A percentile compares a stretch with the other conserved stretches of the same genome.
Conservation (phyloP, 2,888 invertebrate species). For the Orthosia incerta region DNA sequence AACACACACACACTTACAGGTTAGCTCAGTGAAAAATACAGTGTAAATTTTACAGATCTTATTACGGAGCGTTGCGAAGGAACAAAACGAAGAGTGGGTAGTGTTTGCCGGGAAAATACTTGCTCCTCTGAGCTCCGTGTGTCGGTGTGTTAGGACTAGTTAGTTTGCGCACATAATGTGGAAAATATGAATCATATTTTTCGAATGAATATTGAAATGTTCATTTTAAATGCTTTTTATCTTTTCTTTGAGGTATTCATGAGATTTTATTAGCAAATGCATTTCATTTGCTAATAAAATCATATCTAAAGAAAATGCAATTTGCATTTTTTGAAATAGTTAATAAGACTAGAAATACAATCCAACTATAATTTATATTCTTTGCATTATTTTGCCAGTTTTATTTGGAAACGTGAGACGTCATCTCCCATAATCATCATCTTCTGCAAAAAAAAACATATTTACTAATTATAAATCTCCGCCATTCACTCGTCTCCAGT, state of each 20-base stretch:
- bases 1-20: not conserved
- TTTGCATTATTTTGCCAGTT: not conserved
- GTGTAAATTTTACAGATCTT: slow-evolving; percentile 38
- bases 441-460: too few relatives aligned
- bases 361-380: not conserved
- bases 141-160: not conserved
- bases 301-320: not conserved
- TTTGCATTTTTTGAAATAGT: not conserved
- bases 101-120: slow-evolving; percentile 30
- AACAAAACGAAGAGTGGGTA: slow-evolving; percentile 26
- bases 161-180: slow-evolving; percentile 15
- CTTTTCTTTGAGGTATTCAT: not conserved
- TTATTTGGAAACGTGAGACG: not conserved
- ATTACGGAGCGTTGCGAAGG: slow-evolving; percentile 18
- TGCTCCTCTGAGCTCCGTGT: not conserved
- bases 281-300: not conserved
- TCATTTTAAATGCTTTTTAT: not conserved
- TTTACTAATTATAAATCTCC: not conserved
- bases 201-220: slow-evolving; percentile 8
- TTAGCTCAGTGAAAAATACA: slow-evolving; percentile 38
- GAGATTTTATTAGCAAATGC: not conserved
- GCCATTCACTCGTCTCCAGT: not conserved
- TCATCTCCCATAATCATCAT: not conserved
- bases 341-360: not conserved
- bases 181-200: slow-evolving; percentile 7